These are phyloP conservation scores for Hiodon tergisus DNA, from an alignment of 2,113 vertebrate genomes.

Conservation along the genomic window DNA sequence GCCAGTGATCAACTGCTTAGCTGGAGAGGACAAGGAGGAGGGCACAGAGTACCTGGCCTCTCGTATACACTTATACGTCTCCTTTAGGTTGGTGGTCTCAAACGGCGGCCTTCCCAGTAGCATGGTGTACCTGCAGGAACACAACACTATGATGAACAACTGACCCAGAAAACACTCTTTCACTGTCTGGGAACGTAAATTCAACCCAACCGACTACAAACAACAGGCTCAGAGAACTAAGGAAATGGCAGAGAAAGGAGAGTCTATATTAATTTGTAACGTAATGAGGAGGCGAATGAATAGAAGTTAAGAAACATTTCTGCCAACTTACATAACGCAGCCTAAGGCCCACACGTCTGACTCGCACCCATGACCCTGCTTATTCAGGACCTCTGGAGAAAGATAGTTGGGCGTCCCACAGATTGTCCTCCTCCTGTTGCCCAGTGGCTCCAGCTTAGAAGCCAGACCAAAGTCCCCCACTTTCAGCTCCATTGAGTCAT, in stretches of 20 bases:
- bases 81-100: constrained; percentile 96
- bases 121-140: constrained; percentile 85
- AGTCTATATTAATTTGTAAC: too few relatives aligned
- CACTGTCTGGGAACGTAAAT: too few relatives aligned
- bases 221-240: too few relatives aligned
- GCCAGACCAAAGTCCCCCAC: constrained; percentile 96
- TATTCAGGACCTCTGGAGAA: constrained; percentile 97
- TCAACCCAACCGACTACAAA: too few relatives aligned
- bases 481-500: constrained; percentile 93
- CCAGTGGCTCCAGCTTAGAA: constrained; percentile 86
- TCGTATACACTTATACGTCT: constrained; percentile 91
- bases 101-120: constrained; percentile 89
- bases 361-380: constrained; percentile 95
- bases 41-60: constrained; percentile 90
- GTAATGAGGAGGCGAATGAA: not conserved
- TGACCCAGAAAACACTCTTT: not conserved
- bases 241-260: too few relatives aligned
- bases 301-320: too few relatives aligned
- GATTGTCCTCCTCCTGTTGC: constrained; percentile 94
- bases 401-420: constrained; percentile 98
- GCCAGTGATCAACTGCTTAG: constrained; percentile 83
- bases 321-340: constrained; percentile 91
- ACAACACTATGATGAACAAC: not conserved
- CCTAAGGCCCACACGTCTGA: constrained; percentile 97
- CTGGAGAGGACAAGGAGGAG: constrained; percentile 78